Evolutionary conservation across 2,113 vertebrate genomes (phyloP), one percentile per base, ranked within the genome.

Genomic region (Zapus hudsonius): DNA sequence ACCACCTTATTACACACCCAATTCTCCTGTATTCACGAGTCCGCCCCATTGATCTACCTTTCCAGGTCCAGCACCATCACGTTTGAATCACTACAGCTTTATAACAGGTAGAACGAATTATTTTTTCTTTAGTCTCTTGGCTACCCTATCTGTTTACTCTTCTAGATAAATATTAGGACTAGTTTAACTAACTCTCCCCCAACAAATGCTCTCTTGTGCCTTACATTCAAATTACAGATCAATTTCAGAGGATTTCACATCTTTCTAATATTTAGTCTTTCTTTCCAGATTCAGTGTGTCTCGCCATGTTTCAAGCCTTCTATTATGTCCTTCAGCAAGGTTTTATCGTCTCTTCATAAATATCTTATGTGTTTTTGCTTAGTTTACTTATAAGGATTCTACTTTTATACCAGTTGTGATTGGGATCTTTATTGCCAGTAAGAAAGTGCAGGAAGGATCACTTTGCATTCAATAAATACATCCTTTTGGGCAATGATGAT

Each of bases 291-390:
- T 74, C 59, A 52, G 19, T 20, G 10, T 47, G 40, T 19, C 29
- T 33, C n/a, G 76, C 57, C 63, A 61, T 20, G 85, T 93, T 90
- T 83, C 59, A 84, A 91, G 16, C 44, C 57, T 94, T 89, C 31
- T 90, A 89, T 89, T 89, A 79, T 83, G 70, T 87, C 38, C 44
- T 79, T 93, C 83, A 92, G 33, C 57, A 83, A 93, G 44, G 72
- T 55, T 94, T 95, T 80, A 89, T 64, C 52, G 33, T 89, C 75
- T 94, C 66, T 75, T 95, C 66, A 93, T 70, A 94, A 95, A 92
- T 66, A 87, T 29, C 75, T 87, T 82, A 52, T 13, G 19, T 7
- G 40, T 82, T 79, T 92, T 82, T 79, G 64, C 82, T 92, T 87
- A 69, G 79, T 52, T 85, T 92, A 82, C 80, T 92, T 91, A 31